Percentiles rank a stretch among this genome's conserved stretches.
phyloP scores from a whole-genome alignment of 1,140 invertebrate species.

The Pollicipes pollicipes region DNA sequence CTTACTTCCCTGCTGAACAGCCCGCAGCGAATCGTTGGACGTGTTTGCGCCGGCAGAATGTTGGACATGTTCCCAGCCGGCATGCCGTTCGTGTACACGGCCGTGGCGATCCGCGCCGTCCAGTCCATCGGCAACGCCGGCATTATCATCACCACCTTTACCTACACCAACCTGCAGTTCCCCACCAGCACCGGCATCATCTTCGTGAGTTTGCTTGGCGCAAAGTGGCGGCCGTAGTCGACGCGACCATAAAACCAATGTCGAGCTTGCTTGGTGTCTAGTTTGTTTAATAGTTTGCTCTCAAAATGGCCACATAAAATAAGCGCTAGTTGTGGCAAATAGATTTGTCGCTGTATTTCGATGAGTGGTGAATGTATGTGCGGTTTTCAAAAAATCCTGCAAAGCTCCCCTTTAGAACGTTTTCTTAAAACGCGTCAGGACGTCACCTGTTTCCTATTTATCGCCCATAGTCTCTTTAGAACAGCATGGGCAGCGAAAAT shows the following conservation, averaged over 20 bases:
- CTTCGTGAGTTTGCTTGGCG: conserved; percentile 19
- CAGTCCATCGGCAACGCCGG: conserved; percentile 22
- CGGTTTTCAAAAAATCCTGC: no score
- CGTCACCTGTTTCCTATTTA: no score
- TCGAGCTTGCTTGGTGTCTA: neutral
- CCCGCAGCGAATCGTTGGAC: no score
- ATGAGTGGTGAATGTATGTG: no score
- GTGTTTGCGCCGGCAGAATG: conserved; percentile 16
- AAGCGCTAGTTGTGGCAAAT: no score
- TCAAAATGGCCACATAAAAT: no score
- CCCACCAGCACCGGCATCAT: conserved; percentile 21
- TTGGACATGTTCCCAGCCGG: conserved; percentile 21
- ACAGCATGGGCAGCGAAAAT: no score
- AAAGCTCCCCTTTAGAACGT: no score
- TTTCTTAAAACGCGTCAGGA: no score
- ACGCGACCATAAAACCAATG: neutral
- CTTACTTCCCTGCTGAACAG: no score
- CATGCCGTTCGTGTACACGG: conserved; percentile 19
- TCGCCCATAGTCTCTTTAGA: no score
- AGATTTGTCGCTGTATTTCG: no score
- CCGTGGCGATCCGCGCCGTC: conserved; percentile 20
- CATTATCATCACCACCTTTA: conserved; percentile 21
- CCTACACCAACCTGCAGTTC: conserved; percentile 22
- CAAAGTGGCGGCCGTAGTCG: conserved; percentile 1
- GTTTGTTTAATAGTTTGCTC: conserved; percentile 5